These are phyloP conservation scores for Stramonita haemastoma DNA, from an alignment of 2,888 invertebrate genomes.

Conservation along the genomic window DNA sequence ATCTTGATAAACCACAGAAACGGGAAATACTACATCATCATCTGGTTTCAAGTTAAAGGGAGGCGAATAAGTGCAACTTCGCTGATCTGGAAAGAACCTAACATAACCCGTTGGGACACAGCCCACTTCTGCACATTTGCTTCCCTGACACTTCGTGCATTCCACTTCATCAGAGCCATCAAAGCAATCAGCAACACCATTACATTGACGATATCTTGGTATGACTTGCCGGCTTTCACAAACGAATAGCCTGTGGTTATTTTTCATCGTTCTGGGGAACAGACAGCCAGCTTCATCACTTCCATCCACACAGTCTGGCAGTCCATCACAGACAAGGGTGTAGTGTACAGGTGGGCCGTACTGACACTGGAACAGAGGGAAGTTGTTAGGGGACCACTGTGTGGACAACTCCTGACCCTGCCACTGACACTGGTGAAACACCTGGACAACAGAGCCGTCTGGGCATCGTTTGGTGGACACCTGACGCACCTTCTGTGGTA, in stretches of 20 bases:
- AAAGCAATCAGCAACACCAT: neutral
- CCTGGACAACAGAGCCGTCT: constrained; percentile 31
- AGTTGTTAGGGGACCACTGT: neutral
- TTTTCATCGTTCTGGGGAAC: neutral
- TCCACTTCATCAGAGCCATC: constrained; percentile 30
- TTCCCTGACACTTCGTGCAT: neutral
- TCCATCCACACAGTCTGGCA: neutral
- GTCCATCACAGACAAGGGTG: neutral
- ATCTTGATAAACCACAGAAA: constrained; percentile 16
- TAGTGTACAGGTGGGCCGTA: constrained; percentile 7
- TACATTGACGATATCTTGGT: neutral
- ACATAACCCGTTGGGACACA: neutral
- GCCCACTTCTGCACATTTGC: neutral
- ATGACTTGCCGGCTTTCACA: neutral
- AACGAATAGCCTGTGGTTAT: neutral
- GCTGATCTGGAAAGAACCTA: neutral
- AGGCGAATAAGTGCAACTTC: too few relatives aligned
- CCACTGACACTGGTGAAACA: constrained; percentile 18
- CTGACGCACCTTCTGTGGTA: neutral
- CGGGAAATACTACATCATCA: neutral
- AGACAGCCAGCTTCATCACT: constrained; percentile 16
- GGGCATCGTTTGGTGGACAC: constrained; percentile 22
- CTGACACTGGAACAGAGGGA: neutral
- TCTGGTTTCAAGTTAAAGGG: too few relatives aligned
- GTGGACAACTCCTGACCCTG: neutral